Evolutionary conservation across 2,888 invertebrate genomes (phyloP).

Genomic region (Acronicta psi): DNA sequence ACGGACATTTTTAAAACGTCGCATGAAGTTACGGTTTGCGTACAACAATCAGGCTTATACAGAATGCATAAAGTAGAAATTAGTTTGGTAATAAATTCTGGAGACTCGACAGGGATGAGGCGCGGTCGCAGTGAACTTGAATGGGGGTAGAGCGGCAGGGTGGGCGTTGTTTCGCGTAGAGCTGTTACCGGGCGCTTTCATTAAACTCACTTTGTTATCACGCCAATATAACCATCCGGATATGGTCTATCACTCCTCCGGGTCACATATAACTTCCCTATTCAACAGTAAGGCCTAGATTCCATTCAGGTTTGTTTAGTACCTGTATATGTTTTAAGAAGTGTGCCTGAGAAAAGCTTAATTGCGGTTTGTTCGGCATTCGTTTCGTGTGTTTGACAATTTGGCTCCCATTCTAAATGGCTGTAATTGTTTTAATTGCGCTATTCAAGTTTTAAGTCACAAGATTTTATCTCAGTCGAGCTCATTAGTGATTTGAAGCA

Average conservation of each 20-base stretch:
- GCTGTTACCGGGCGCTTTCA: constrained; percentile 76
- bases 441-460: constrained; percentile 2
- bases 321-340: constrained; percentile 2
- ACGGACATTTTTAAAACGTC: constrained; percentile 63
- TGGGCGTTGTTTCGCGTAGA: constrained; percentile 78
- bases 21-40: constrained; percentile 53
- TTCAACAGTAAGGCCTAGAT: constrained; percentile 28
- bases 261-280: constrained; percentile 38
- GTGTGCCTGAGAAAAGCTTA: background rate
- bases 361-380: constrained; percentile 13
- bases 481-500: constrained; percentile 3
- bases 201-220: constrained; percentile 74
- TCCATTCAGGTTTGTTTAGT: constrained; percentile 21
- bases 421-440: constrained; percentile 8
- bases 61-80: constrained; percentile 57
- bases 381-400: background rate
- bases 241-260: constrained; percentile 43
- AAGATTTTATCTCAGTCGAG: background rate
- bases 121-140: constrained; percentile 74
- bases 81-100: constrained; percentile 51
- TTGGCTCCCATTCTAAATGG: background rate
- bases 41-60: constrained; percentile 59
- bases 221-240: constrained; percentile 43
- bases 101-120: constrained; percentile 77
- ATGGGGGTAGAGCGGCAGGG: constrained; percentile 73